phyloP scores from a whole-genome alignment of 1,140 invertebrate genomes.

The Latrodectus geometricus region DNA sequence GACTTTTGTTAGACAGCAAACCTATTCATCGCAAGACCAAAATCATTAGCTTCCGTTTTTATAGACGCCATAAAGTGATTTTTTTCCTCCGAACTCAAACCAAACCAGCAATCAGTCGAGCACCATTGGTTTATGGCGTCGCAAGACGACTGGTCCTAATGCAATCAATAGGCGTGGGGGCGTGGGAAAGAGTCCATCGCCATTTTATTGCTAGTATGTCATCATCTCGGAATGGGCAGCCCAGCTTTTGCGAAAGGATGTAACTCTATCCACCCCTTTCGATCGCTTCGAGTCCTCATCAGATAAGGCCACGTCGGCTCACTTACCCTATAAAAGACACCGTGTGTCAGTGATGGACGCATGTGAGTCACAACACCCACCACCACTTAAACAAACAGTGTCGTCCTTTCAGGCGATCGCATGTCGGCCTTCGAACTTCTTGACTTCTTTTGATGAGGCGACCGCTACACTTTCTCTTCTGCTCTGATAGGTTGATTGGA shows the following conservation, averaged over 20 bases:
- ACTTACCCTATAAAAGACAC: constrained; percentile 13
- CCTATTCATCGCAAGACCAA: background rate
- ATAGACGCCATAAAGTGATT: constrained; percentile 9
- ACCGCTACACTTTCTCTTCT: background rate
- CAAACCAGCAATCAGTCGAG: constrained; percentile 57
- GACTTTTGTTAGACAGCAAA: background rate
- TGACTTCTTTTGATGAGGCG: constrained; percentile 27
- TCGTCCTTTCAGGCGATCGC: constrained; percentile 59
- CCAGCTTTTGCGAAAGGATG: constrained; percentile 3
- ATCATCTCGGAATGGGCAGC: constrained; percentile 32
- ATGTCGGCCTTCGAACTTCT: constrained; percentile 50
- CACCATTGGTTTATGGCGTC: constrained; percentile 49
- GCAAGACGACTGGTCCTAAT: background rate
- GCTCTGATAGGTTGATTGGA: constrained; percentile 24
- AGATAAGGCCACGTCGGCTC: constrained; percentile 53
- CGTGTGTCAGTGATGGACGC: constrained; percentile 55
- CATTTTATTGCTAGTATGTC: constrained; percentile 58
- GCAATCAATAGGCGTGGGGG: constrained; percentile 39
- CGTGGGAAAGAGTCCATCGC: constrained; percentile 44
- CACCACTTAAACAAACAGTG: constrained; percentile 60
- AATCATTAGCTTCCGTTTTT: background rate
- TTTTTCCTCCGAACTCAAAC: background rate
- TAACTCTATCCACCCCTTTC: constrained; percentile 16
- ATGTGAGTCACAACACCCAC: constrained; percentile 60
- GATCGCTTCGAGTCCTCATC: constrained; percentile 21